These are phyloP conservation scores for Sebastes paucispinis DNA, from an alignment of 2,797 vertebrate genomes.

Conservation along the genomic window DNA sequence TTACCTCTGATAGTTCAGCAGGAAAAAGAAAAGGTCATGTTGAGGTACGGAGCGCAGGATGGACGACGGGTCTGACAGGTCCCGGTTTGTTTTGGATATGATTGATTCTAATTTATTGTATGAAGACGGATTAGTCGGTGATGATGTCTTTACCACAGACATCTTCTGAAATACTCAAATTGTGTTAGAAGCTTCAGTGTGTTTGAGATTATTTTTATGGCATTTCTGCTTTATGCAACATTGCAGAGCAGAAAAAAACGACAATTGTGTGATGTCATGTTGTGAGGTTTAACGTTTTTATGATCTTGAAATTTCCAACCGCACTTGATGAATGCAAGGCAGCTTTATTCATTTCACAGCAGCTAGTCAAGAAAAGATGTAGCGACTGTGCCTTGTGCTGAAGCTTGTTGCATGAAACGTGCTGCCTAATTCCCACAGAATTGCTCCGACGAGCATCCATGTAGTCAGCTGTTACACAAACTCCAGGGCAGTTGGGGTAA, in stretches of 20 bases:
- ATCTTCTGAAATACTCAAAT: slow-evolving; percentile 33
- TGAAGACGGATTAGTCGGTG: slow-evolving; percentile 60
- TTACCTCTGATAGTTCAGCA: slow-evolving; percentile 77
- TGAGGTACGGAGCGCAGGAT: slow-evolving; percentile 42
- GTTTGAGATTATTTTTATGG: neutral
- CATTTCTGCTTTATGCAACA: neutral
- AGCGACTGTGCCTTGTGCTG: too few species aligned
- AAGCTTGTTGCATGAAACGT: too few species aligned
- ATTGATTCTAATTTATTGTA: slow-evolving; percentile 67
- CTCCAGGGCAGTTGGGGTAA: too few species aligned
- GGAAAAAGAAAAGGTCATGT: slow-evolving; percentile 80
- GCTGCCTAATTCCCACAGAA: too few species aligned
- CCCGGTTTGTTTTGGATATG: slow-evolving; percentile 70
- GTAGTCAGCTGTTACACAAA: too few species aligned
- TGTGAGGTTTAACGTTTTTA: too few species aligned
- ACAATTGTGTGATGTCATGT: neutral
- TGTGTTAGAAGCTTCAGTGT: neutral
- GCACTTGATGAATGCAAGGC: too few species aligned
- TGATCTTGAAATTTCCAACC: too few species aligned
- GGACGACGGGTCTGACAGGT: slow-evolving; percentile 62
- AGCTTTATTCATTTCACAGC: too few species aligned
- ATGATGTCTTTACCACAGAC: slow-evolving; percentile 35
- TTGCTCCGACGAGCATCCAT: too few species aligned
- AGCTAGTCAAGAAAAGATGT: too few species aligned
- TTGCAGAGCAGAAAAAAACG: neutral